phyloP scores from a whole-genome alignment of 2,113 vertebrate genomes.

The Tragelaphus imberbis region DNA sequence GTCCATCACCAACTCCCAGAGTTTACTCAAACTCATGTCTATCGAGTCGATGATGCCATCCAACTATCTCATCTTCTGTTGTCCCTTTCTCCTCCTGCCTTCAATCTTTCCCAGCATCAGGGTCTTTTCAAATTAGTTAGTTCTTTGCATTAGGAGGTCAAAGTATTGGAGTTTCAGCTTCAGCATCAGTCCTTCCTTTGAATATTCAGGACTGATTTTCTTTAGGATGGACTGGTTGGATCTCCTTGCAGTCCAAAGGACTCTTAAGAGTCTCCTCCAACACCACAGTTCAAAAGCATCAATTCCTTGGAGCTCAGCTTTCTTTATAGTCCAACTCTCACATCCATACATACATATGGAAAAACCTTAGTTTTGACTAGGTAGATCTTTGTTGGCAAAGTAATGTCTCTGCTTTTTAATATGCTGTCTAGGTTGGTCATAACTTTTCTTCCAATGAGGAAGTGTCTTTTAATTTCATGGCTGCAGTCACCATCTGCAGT shows the following conservation, averaged over 20 bases:
- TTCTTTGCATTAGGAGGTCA: background rate
- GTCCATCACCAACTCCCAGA: background rate
- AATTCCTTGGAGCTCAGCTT: background rate
- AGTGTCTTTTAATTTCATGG: background rate
- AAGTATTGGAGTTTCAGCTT: background rate
- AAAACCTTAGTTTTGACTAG: background rate
- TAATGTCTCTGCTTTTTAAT: background rate
- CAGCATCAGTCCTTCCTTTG: background rate
- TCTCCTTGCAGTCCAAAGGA: background rate
- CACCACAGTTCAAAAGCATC: background rate
- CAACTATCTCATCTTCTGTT: background rate
- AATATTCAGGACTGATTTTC: background rate
- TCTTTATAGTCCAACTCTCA: background rate
- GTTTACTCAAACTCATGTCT: background rate
- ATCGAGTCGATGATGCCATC: background rate
- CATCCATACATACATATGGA: background rate
- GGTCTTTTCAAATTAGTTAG: background rate
- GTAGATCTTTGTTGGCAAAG: background rate
- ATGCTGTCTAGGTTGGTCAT: background rate
- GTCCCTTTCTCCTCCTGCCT: fast-evolving
- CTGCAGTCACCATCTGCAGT: background rate
- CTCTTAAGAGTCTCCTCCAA: background rate
- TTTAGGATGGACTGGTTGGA: background rate
- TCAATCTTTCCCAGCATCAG: background rate
- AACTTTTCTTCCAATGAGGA: background rate